Evolutionary conservation across 1,140 invertebrate species (phyloP), one percentile per base, ranked within the genome.

Genomic region (Camponotus pennsylvanicus): DNA sequence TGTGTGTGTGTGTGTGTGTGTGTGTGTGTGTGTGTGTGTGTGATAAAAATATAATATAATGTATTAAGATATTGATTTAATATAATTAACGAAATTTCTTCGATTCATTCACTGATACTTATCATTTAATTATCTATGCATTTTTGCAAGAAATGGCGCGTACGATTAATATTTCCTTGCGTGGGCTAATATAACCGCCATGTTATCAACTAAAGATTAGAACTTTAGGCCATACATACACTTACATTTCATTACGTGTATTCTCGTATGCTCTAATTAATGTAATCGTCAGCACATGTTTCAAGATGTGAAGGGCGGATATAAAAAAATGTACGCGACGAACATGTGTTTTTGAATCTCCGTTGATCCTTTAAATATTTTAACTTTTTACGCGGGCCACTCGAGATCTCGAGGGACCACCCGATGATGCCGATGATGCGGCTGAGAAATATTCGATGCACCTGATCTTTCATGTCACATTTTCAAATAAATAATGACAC

Each of bases 281-380:
- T 67, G 40, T 86, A 66, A 69, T 78, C 64, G 69, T 32, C 57
- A 45, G 64, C 89, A 90, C 78, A 87, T 89, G 89, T 89, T 78
- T 32, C 73, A 57, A 59, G 57, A 87, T 57, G 71, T 86, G 4
- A 61, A 15, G 34, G 49, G 9, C n/a, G 9, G 8, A 42, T 57
- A 49, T 27, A 32, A 40, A 69, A 86, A 27, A 3, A 18, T 71
- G 42, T 73, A 61, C 27, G 55, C 15, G 34, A 64, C 64, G 59
- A 88, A 88, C 89, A 90, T 71, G 80, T 90, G 88, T 76, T 86
- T 76, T 63, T 32, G 45, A 49, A 77, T 84, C 32, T 32, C 3
- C n/a, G 55, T 15, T 77, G 18, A 64, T 78, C 77, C 73, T 88
- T 90, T 86, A 83, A 88, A 88, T 88, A 78, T 90, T 90, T 88